A percentile compares a stretch with the other conserved stretches of the same genome.
phyloP scores from a whole-genome alignment of 1,140 invertebrate genomes.

The Drosophila melanica region DNA sequence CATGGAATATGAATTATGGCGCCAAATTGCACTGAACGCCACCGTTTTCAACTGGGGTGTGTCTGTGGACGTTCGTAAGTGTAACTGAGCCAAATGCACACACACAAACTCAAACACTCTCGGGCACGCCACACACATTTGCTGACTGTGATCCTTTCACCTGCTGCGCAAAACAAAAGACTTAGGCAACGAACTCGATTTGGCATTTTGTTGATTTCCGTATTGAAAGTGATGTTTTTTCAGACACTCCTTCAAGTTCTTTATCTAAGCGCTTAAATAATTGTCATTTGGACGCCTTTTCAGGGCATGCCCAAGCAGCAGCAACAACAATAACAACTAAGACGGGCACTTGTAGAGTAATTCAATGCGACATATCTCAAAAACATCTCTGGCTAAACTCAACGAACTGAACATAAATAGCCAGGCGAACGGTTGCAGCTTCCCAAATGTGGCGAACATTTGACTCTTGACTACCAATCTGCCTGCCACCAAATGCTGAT shows the following conservation, averaged over 20 bases:
- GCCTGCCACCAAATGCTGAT: slow-evolving; percentile 15
- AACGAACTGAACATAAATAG: slow-evolving; percentile 41
- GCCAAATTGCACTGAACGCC: slow-evolving; percentile 49
- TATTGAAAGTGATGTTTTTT: slow-evolving; percentile 55
- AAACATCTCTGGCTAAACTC: slow-evolving; percentile 33
- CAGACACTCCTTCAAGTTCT: slow-evolving; percentile 65
- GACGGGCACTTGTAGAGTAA: slow-evolving; percentile 35
- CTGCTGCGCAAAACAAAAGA: slow-evolving; percentile 74
- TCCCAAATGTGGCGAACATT: slow-evolving; percentile 53
- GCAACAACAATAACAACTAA: slow-evolving; percentile 7
- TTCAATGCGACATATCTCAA: slow-evolving; percentile 49
- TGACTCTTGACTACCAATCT: slow-evolving; percentile 25
- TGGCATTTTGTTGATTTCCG: slow-evolving; percentile 52
- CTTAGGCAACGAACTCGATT: slow-evolving; percentile 74
- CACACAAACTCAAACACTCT: background rate
- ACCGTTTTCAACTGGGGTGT: slow-evolving; percentile 57
- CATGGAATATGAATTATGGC: slow-evolving; percentile 62
- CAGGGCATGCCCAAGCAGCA: slow-evolving; percentile 28
- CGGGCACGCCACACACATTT: background rate
- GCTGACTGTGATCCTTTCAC: slow-evolving; percentile 58
- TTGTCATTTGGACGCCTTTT: slow-evolving; percentile 53
- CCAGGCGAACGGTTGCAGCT: slow-evolving; percentile 37
- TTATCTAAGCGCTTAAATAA: slow-evolving; percentile 46
- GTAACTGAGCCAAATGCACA: slow-evolving; percentile 18
- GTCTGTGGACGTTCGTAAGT: slow-evolving; percentile 40